These are phyloP conservation scores for Drosophila sp. DNA, from an alignment of 1,140 invertebrate genomes.

Conservation along the genomic window DNA sequence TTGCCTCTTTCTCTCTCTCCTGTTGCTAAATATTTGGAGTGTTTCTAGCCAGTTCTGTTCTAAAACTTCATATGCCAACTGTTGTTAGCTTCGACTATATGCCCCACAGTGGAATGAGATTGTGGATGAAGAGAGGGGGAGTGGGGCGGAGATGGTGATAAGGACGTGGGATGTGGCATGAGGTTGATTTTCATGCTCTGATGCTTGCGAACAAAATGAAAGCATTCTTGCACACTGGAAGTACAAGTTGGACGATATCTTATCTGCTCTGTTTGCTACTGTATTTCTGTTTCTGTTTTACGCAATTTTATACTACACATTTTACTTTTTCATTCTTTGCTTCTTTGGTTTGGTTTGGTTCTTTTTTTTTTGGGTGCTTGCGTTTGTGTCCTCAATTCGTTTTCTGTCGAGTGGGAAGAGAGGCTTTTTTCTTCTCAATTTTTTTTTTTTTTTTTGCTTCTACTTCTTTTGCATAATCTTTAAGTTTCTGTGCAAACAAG, in stretches of 20 bases:
- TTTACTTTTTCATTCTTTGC: constrained; percentile 15
- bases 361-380: constrained; percentile 15
- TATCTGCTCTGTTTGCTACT: constrained; percentile 52
- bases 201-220: constrained; percentile 76
- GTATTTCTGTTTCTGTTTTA: constrained; percentile 29
- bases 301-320: constrained; percentile 35
- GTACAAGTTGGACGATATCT: constrained; percentile 60
- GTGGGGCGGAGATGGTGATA: neutral
- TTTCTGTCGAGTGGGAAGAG: neutral
- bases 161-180: constrained; percentile 30
- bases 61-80: constrained; percentile 42
- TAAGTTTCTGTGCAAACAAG: constrained; percentile 57
- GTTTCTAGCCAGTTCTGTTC: constrained; percentile 27
- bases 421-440: neutral
- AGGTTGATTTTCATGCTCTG: constrained; percentile 78
- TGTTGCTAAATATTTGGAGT: constrained; percentile 31
- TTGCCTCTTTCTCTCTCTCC: constrained; percentile 8
- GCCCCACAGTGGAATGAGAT: constrained; percentile 30
- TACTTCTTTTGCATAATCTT: constrained; percentile 40
- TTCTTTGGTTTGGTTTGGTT: neutral
- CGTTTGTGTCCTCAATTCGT: constrained; percentile 10
- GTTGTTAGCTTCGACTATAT: constrained; percentile 18
- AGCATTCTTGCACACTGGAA: constrained; percentile 55
- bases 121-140: constrained; percentile 3
- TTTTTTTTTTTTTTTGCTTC: neutral